Evolutionary conservation across 2,113 vertebrate species (phyloP).

Genomic region (Daboia siamensis): DNA sequence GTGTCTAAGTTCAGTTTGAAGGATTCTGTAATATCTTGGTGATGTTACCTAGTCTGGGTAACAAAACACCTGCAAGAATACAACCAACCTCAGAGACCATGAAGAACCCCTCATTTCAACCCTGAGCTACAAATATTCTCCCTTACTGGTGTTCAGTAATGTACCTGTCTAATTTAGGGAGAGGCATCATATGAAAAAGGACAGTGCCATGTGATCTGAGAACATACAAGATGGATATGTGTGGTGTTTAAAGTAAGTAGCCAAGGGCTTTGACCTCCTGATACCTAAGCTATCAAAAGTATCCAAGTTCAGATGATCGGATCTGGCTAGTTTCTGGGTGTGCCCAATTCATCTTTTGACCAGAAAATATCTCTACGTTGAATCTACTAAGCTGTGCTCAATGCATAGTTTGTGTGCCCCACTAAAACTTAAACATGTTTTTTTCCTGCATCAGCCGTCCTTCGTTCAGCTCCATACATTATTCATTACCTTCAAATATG

Average conservation of each 20-base stretch:
- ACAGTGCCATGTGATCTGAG: not conserved
- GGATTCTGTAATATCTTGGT: not conserved
- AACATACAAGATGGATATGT: not conserved
- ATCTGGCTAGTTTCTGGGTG: too few relatives aligned
- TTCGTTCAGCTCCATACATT: constrained; percentile 83
- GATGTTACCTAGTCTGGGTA: not conserved
- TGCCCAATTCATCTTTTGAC: not conserved
- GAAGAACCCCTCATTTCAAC: not conserved
- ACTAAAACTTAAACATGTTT: constrained; percentile 73
- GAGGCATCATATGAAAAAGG: too few relatives aligned
- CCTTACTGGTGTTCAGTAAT: not conserved
- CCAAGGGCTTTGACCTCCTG: not conserved
- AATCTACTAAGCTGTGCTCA: not conserved
- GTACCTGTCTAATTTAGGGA: not conserved
- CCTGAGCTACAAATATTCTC: not conserved
- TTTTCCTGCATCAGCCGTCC: constrained; percentile 50
- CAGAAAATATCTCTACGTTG: not conserved
- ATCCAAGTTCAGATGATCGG: not conserved
- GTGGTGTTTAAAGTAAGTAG: not conserved
- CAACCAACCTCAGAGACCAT: not conserved
- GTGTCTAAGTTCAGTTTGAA: not conserved
- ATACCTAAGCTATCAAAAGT: not conserved
- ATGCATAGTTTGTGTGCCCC: constrained; percentile 60
- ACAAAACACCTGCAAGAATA: not conserved
- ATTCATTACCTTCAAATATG: constrained; percentile 99